Conservation (phyloP, 2,113 vertebrate species). For the Leptodactylus fuscus region DNA sequence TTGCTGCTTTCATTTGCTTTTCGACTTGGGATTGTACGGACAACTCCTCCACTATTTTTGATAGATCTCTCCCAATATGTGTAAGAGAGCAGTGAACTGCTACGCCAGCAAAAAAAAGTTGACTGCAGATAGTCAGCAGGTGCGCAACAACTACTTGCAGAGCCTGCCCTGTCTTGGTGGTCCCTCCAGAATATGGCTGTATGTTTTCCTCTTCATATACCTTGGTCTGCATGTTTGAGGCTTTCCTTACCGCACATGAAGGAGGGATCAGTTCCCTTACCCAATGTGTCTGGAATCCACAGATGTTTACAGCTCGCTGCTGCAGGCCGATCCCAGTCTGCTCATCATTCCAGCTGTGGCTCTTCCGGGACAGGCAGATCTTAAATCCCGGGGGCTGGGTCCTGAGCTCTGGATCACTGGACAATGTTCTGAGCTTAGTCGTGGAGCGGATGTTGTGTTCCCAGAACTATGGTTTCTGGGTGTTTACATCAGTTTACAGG, state of each 20-base stretch:
- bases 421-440: not conserved
- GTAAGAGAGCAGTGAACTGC: too few species aligned
- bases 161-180: not conserved
- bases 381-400: not conserved
- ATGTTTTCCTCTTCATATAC: conserved; percentile 19
- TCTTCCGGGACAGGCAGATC: conserved; percentile 40
- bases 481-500: not conserved
- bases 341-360: conserved; percentile 46
- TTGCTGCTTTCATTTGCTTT: too few species aligned
- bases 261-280: conserved; percentile 83
- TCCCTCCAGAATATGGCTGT: not conserved
- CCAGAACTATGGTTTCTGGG: conserved; percentile 3
- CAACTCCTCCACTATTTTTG: too few species aligned
- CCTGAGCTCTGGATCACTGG: not conserved
- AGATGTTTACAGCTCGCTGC: conserved; percentile 87
- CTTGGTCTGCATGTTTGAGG: conserved; percentile 63
- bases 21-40: too few species aligned
- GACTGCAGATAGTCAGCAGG: not conserved
- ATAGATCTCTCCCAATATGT: too few species aligned
- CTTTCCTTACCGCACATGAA: conserved; percentile 73
- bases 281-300: conserved; percentile 95
- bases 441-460: conserved; percentile 13
- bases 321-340: conserved; percentile 37
- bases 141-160: not conserved
- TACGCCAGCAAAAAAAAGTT: too few species aligned